Conservation (phyloP, 2,797 vertebrate species). For the Brachyalestes nurse region DNA sequence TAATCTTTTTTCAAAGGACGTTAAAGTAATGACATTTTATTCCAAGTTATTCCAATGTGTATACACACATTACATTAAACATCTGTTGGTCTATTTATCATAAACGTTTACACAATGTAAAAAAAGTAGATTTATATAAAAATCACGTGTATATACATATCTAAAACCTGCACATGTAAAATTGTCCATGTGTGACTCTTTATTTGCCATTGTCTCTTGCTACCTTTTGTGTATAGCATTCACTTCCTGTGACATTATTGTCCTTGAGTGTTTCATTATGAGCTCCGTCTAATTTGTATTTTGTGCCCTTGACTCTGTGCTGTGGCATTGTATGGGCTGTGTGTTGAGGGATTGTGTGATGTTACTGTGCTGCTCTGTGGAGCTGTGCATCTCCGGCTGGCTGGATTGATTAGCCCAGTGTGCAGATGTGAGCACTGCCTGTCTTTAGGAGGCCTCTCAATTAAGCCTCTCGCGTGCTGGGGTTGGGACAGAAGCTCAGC, state of each 20-base stretch:
- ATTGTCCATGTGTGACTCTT: neutral
- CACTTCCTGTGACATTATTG: conserved; percentile 31
- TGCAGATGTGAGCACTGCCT: conserved; percentile 51
- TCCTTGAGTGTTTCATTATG: neutral
- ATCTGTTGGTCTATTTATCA: no score
- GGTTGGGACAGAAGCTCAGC: conserved; percentile 25
- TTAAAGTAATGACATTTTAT: no score
- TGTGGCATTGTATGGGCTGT: neutral
- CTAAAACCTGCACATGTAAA: no score
- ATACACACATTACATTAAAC: no score
- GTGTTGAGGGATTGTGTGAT: conserved; percentile 8
- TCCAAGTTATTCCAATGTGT: no score
- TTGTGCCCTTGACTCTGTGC: conserved; percentile 3
- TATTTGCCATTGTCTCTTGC: no score
- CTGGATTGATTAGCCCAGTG: conserved; percentile 50
- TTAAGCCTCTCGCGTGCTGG: conserved; percentile 42
- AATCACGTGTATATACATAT: no score
- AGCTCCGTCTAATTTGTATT: neutral
- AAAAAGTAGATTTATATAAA: no score
- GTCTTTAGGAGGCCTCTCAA: conserved; percentile 51
- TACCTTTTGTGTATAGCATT: conserved; percentile 19
- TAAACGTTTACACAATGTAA: no score
- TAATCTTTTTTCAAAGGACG: no score
- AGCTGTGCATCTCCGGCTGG: conserved; percentile 24
- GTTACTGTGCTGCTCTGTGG: conserved; percentile 14